phyloP scores from a whole-genome alignment of 2,797 vertebrate species.

The Sarcoramphus papa region DNA sequence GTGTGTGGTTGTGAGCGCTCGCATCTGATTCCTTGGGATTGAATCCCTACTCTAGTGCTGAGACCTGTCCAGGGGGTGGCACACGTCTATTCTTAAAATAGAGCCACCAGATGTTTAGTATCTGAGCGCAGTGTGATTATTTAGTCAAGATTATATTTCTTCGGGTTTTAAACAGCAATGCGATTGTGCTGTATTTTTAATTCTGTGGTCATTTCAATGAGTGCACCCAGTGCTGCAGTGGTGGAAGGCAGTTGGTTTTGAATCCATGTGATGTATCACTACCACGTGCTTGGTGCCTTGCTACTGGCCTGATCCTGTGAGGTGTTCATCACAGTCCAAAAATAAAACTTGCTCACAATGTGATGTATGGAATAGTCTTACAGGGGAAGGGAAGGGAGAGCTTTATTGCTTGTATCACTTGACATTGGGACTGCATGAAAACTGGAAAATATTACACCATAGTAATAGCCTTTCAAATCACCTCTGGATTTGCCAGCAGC shows the following conservation, averaged over 20 bases:
- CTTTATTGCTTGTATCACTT: constrained; percentile 45
- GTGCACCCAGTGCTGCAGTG: background rate
- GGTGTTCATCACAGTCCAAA: constrained; percentile 58
- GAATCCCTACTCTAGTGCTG: background rate
- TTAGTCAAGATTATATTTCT: background rate
- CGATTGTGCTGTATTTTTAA: background rate
- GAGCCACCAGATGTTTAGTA: background rate
- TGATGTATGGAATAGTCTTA: constrained; percentile 65
- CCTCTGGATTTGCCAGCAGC: background rate
- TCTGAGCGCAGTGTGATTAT: background rate
- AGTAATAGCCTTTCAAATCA: background rate
- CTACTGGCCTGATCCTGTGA: constrained; percentile 35
- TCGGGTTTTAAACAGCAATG: background rate
- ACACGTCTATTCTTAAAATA: background rate
- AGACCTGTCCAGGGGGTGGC: background rate
- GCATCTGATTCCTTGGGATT: background rate
- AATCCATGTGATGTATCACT: constrained; percentile 19
- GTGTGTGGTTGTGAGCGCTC: background rate
- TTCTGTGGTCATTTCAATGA: background rate
- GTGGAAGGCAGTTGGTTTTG: background rate
- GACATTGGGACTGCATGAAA: background rate
- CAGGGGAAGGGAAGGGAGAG: constrained; percentile 20
- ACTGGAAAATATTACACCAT: constrained; percentile 35
- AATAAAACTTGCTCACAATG: constrained; percentile 59
- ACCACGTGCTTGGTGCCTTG: constrained; percentile 29